Evolutionary conservation across 2,888 invertebrate species (phyloP), one percentile per base, ranked within the genome.

Genomic region (Eumacrocentrus americanus): DNA sequence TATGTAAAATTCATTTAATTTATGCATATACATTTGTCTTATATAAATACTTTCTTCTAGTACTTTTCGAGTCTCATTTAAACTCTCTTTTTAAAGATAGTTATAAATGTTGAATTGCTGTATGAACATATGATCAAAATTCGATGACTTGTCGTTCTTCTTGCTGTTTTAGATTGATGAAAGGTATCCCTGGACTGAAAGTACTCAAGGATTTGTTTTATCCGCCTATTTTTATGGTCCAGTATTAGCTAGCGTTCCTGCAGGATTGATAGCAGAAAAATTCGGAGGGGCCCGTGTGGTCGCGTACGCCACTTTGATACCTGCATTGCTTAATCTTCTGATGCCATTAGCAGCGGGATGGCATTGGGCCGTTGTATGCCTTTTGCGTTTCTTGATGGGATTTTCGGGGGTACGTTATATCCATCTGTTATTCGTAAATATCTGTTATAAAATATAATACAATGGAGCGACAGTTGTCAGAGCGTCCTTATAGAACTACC

Each of bases 251-350:
- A 80, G 80, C 58, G 61, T 79, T 37, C 80, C 80, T 2, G 72
- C 74, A 5, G 80, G 80, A 12, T 64, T 76, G 35, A 58, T 80
- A 18, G 79, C 81, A 11, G 81, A 81, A 48, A 78, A 74, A 66
- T 79, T 77, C 29, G 81, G 81, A 5, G 81, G 81, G 20, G 68
- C 80, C 2, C 75, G 66, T 72, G 78, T 81, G 14, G 80, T 80
- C 6, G 79, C 78, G 80, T 80, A 74, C 46, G 79, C 80, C 1
- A 80, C 80, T 16, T 61, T 80, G 50, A 76, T 80, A 64, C 80
- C 80, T 6, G 80, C 80, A 40, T 35, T 75, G 52, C 67, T 80
- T 46, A 80, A 80, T 70, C 69, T 80, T 22, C 42, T 80, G 62
- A 76, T 80, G 72, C 80, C 80, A 55, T 70, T 71, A 69, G 80